These are phyloP conservation scores for Formica aserva DNA, from an alignment of 2,888 invertebrate species.

Conservation along the genomic window DNA sequence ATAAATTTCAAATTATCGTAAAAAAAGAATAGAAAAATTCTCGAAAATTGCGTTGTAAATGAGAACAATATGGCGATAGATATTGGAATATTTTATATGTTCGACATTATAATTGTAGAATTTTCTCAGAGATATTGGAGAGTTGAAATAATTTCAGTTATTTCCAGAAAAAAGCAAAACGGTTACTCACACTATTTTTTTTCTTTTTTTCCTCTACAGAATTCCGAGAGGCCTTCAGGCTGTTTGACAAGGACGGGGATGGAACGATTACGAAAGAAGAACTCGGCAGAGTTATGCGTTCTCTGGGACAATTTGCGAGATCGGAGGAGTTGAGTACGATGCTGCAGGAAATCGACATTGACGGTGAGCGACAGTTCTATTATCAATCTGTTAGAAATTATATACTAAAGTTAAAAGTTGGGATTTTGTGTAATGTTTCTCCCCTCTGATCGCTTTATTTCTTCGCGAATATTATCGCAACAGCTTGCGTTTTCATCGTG, in stretches of 20 bases:
- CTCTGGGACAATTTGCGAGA: conserved; percentile 94
- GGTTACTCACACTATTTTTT: neutral
- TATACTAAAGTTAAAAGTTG: conserved; percentile 13
- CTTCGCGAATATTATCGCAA: neutral
- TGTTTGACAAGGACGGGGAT: conserved; percentile 95
- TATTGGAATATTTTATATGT: neutral
- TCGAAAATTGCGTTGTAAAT: neutral
- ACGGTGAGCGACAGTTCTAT: conserved; percentile 87
- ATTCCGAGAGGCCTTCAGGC: conserved; percentile 94
- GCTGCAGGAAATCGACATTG: conserved; percentile 93
- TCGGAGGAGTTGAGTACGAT: conserved; percentile 95
- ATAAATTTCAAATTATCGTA: conserved; percentile 8
- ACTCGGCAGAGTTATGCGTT: conserved; percentile 94
- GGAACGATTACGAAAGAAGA: conserved; percentile 96
- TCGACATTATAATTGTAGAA: neutral
- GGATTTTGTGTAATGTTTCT: conserved; percentile 2
- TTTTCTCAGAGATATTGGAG: neutral
- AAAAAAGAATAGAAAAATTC: neutral
- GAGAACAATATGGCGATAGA: neutral
- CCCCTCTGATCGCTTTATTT: neutral
- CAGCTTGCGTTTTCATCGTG: neutral
- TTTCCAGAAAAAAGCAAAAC: conserved; percentile 16
- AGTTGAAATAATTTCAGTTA: conserved; percentile 6
- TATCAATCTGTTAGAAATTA: conserved; percentile 23
- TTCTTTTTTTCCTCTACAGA: conserved; percentile 87